Percentiles rank a stretch among this genome's conserved stretches.
These are phyloP conservation scores for Anagyrus pseudococci DNA, from an alignment of 2,888 invertebrate genomes.

Conservation along the genomic window DNA sequence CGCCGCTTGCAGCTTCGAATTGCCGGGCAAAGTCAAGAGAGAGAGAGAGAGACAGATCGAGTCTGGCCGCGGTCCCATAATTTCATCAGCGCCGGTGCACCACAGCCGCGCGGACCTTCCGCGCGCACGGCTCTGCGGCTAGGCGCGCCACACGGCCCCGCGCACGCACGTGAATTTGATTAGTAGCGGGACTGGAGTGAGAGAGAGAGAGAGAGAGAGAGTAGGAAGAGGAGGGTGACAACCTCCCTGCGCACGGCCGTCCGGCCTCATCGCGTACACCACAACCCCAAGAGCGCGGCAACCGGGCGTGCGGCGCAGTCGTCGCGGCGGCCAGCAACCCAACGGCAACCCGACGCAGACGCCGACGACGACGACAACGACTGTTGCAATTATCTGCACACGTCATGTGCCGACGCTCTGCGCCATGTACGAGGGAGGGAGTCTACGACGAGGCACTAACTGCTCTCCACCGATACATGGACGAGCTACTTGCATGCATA, in stretches of 20 bases:
- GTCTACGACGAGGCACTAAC: not conserved
- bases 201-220: too few species aligned
- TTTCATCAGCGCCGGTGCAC: conserved; percentile 58
- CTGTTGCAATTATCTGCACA: conserved; percentile 60
- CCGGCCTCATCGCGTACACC: not conserved
- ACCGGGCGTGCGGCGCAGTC: conserved; percentile 44
- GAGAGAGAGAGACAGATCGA: not conserved
- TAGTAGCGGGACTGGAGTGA: conserved; percentile 54
- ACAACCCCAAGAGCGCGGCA: conserved; percentile 50
- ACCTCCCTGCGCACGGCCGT: conserved; percentile 54
- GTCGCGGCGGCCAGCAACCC: conserved; percentile 47
- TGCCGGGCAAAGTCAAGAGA: not conserved
- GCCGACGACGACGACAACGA: conserved; percentile 51
- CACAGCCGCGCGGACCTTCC: not conserved
- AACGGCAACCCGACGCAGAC: not conserved
- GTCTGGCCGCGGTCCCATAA: conserved; percentile 47
- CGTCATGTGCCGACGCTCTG: conserved; percentile 52
- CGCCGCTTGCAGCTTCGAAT: too few species aligned
- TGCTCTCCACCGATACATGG: too few species aligned
- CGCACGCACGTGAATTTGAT: conserved; percentile 59
- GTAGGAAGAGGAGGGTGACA: conserved; percentile 43
- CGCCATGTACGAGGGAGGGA: conserved; percentile 38
- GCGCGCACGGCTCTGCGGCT: not conserved
- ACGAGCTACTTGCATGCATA: too few species aligned
- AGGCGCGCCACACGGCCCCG: conserved; percentile 44